Conservation (phyloP, 1,140 invertebrate species). For the Hylyphantes graminicola region DNA sequence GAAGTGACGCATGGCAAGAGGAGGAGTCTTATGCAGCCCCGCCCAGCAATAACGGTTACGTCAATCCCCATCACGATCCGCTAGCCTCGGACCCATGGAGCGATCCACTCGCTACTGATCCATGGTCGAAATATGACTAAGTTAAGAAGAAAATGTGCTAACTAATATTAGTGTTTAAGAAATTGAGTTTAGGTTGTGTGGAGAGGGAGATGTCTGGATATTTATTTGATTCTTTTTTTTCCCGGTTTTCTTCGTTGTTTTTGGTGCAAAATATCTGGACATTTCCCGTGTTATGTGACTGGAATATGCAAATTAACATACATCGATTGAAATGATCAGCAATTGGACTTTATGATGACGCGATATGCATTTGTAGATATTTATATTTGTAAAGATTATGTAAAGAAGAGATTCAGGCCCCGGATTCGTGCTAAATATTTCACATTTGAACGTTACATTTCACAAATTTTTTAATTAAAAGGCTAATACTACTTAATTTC, state of each 20-base stretch:
- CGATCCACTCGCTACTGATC: constrained; percentile 32
- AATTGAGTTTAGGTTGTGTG: constrained; percentile 5
- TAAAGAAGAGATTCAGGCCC: constrained; percentile 5
- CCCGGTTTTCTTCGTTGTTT: background rate
- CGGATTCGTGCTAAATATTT: constrained; percentile 2
- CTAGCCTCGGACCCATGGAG: constrained; percentile 24
- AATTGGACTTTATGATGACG: background rate
- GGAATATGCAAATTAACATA: constrained; percentile 26
- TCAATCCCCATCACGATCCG: constrained; percentile 14
- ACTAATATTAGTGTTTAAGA: constrained; percentile 8
- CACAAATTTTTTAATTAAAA: no score
- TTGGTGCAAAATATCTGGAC: constrained; percentile 20
- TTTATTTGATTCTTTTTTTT: constrained; percentile 13
- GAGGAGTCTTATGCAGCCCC: background rate
- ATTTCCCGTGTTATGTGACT: background rate
- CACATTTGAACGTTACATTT: no score
- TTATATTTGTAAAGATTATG: constrained; percentile 49
- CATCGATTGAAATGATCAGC: constrained; percentile 44
- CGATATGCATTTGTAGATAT: constrained; percentile 51
- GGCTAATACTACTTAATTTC: background rate
- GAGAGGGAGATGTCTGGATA: constrained; percentile 31
- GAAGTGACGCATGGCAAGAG: background rate
- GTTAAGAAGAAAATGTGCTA: constrained; percentile 10
- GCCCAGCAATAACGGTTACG: constrained; percentile 6
- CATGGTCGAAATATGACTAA: constrained; percentile 47